Evolutionary conservation across 2,888 invertebrate species (phyloP), one percentile per base, ranked within the genome.

Genomic region (Ectobius pallidus): DNA sequence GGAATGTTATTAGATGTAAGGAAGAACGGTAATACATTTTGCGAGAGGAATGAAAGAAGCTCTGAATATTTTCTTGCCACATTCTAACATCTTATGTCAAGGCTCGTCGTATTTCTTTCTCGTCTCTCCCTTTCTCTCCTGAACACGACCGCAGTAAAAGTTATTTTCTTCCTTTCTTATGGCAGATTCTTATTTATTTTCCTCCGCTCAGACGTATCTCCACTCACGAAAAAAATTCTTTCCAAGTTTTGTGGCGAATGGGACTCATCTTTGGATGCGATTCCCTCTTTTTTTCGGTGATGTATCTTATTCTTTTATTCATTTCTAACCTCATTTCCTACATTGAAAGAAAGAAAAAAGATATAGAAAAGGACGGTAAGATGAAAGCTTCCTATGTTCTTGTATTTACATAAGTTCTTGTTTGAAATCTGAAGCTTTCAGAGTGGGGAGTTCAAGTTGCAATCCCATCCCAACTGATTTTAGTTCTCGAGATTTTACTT

Each of bases 291-390:
- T 34, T 34, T 11, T 34, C 34, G 34, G 14, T 55, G 55, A 27
- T 55, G 27, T 22, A 52, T 52, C 22, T 52, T 52, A 55, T 55
- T 55, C 55, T 55, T 55, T 55, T 55, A 55, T 55, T 55, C 55
- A 55, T 55, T 55, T 55, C 27, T 55, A 55, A 55, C 55, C 55
- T 55, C 55, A 55, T 55, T 55, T 55, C 55, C 55, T 22, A 27
- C 14, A 27, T 55, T 55, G 25, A 55, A 55, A 34, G 27, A 27
- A 22, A 25, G 55, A 55, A 27, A 55, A 55, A 27, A 1, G 25
- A 55, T 27, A 25, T 14, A 55, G 16, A 11, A 55, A 55, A 25
- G 7, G 6, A 3, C 49, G 18, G 1, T 18, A 3, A 20, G 49
- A 18, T 20, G n/a, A 6, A 34, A 7, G 14, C 27, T 9, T 6